Evolutionary conservation across 37 sponge, comb jelly and placozoan species (phyloP).

Genomic region (Mnemiopsis leidyi): DNA sequence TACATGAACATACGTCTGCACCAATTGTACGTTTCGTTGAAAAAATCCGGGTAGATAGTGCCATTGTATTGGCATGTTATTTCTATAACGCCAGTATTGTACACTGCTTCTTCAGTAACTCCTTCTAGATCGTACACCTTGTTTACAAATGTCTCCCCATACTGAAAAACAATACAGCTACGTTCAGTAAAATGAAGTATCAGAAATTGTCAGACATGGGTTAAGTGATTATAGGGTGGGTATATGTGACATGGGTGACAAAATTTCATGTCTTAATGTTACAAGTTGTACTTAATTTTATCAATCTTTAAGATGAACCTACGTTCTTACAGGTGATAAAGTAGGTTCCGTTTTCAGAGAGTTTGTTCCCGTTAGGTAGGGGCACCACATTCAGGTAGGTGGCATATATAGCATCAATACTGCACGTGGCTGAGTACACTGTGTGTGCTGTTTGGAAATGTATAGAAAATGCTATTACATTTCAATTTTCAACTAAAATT

Average conservation of each 20-base stretch:
- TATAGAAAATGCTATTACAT: no score
- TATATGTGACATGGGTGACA: no score
- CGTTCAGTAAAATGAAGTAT: no score
- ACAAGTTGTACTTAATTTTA: background rate
- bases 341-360: background rate
- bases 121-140: conserved; percentile 6
- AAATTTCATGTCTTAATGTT: no score
- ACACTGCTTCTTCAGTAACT: background rate
- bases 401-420: background rate
- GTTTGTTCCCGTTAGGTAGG: background rate
- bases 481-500: no score
- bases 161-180: no score
- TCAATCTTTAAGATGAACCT: background rate
- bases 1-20: background rate
- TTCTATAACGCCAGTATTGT: background rate
- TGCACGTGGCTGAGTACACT: background rate
- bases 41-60: background rate
- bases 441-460: no score
- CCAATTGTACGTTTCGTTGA: conserved; percentile 5
- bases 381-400: background rate
- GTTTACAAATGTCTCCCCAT: conserved; percentile 30
- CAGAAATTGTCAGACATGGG: no score
- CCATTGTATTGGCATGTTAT: background rate
- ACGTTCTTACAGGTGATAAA: background rate
- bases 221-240: no score